Evolutionary conservation across 2,797 vertebrate genomes (phyloP).

Genomic region (Platalea minor): DNA sequence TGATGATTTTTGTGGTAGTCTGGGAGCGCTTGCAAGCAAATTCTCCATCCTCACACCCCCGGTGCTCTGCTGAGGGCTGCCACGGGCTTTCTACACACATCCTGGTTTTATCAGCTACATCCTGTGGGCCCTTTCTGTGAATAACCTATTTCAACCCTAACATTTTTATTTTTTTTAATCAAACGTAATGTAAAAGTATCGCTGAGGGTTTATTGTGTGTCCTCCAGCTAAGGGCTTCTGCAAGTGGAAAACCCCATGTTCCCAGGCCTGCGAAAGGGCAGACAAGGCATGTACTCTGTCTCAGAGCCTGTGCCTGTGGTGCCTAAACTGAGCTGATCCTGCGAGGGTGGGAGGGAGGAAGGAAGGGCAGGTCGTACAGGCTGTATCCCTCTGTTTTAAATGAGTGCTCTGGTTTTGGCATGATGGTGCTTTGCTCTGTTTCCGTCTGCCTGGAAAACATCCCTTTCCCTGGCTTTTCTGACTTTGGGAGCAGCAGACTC

Average conservation of each 20-base stretch:
- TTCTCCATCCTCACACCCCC: not conserved
- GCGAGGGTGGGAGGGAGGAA: rapidly evolving
- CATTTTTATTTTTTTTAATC: not conserved
- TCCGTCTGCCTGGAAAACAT: not conserved
- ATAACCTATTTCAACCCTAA: not conserved
- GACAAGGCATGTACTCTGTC: rapidly evolving
- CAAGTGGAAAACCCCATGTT: not conserved
- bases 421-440: not conserved
- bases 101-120: not conserved
- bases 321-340: not conserved
- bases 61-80: not conserved
- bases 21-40: not conserved
- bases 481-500: not conserved
- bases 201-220: not conserved
- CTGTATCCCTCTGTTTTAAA: not conserved
- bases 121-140: not conserved
- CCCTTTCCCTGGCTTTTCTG: not conserved
- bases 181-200: not conserved
- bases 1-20: not conserved
- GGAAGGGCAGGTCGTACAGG: not conserved
- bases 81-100: not conserved
- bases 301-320: not conserved
- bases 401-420: not conserved
- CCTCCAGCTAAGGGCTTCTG: not conserved
- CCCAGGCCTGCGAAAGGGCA: no score